Base-by-base conservation (phyloP, 1,140 invertebrate genomes). In the Apocrypta bakeri region DNA sequence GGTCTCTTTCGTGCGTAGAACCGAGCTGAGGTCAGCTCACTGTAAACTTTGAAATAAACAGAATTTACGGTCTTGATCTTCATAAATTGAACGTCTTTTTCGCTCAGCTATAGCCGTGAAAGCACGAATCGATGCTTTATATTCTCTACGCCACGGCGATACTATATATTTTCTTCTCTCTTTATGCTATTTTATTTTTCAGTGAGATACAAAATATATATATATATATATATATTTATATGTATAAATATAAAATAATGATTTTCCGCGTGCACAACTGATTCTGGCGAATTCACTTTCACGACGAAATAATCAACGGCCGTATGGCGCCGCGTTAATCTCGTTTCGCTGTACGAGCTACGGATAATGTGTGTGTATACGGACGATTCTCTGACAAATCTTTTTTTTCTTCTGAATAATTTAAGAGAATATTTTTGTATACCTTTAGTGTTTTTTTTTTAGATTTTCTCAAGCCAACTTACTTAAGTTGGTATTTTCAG, bases 21-120 rank as follows among this genome's bases (percentile, higher is more conserved):
- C 56, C 25, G 24, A 64, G 81, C 17, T 74, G 68, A 78, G 66
- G 48, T 73, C 81, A 83, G 81, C 61, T n/a, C 37, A 79, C 81
- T 83, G 81, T 83, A 56, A 83, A 83, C 78, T 83, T 78, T 73
- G 66, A 78, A 78, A 66, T 83, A 77, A 78, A 77, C 81, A 64
- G 81, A 83, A 82, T 78, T 78, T 73, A 78, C 75, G 75, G 48
- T 78, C 81, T 72, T 64, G 81, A 82, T 82, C 40, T 77, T 78
- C 81, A 78, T 78, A 83, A 83, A 83, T 83, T 78, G 81, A 78
- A 78, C 66, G 37, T 78, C 74, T 69, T 56, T 42, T 24, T 77
- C 48, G 79, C 40, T 66, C 71, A 33, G 33, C 27, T 14, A 74
- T n/a, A n/a, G n/a, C 33, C 71, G 37, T 68, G 25, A 81, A 27